These are phyloP conservation scores for Cichlasoma orientale DNA, from an alignment of 2,797 vertebrate species.

Conservation along the genomic window DNA sequence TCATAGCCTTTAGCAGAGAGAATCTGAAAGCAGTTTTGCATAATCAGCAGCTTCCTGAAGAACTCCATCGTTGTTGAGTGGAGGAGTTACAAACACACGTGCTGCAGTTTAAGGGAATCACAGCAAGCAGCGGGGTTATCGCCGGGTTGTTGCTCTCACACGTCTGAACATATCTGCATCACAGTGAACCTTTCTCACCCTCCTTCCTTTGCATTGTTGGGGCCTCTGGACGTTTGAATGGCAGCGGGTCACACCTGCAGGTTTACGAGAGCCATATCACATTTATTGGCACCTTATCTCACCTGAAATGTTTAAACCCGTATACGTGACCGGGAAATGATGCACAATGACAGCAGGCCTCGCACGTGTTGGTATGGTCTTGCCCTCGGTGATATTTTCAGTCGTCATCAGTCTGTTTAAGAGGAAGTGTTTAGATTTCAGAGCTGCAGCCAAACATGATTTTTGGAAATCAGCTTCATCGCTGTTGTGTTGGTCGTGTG, in stretches of 20 bases:
- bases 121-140: not conserved
- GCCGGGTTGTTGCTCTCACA: not conserved
- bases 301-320: not conserved
- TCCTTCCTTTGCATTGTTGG: not conserved
- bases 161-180: not conserved
- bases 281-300: not conserved
- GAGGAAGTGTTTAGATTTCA: not conserved
- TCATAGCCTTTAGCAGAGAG: not conserved
- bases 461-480: not conserved
- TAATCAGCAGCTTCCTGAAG: not conserved
- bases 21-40: not conserved
- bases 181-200: not conserved
- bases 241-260: not conserved
- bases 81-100: not conserved
- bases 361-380: not conserved
- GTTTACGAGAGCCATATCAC: not conserved
- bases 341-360: no score
- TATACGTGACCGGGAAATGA: not conserved
- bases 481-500: not conserved
- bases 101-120: not conserved
- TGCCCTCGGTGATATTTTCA: not conserved
- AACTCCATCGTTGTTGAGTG: not conserved
- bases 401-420: not conserved
- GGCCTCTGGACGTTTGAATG: not conserved
- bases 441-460: not conserved